A percentile compares a stretch with the other conserved stretches of the same genome.
These are phyloP conservation scores for Philantomba maxwellii DNA, from an alignment of 2,113 vertebrate species.

Conservation along the genomic window DNA sequence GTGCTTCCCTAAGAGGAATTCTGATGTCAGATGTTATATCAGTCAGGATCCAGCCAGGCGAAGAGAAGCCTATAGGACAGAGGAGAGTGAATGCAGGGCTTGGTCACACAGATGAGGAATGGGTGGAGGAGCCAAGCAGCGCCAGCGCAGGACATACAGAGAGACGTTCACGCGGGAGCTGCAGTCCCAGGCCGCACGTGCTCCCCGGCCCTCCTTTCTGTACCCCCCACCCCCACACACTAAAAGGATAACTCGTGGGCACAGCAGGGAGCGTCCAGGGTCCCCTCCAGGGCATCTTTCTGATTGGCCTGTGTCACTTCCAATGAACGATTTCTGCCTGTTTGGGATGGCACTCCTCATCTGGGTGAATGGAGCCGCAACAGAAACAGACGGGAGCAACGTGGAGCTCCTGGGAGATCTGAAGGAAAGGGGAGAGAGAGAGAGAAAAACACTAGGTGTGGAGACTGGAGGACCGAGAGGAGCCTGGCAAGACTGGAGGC, in stretches of 20 bases:
- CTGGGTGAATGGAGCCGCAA: neutral
- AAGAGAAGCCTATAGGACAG: neutral
- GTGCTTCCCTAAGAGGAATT: constrained; percentile 16
- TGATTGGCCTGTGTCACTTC: neutral
- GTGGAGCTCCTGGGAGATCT: neutral
- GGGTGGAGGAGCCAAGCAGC: neutral
- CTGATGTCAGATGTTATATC: neutral
- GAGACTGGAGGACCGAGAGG: rapidly evolving
- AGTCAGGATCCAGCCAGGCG: neutral
- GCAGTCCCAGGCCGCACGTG: neutral
- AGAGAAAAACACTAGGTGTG: neutral
- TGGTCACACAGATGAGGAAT: neutral
- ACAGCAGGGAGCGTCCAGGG: neutral
- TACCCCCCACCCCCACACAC: rapidly evolving
- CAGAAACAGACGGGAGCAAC: neutral
- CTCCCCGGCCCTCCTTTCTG: neutral
- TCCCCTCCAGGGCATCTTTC: neutral
- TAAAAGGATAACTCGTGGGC: neutral
- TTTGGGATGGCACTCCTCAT: neutral
- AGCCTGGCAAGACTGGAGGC: neutral
- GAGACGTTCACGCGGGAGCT: rapidly evolving
- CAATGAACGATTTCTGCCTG: neutral
- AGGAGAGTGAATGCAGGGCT: neutral
- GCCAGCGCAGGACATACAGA: rapidly evolving
- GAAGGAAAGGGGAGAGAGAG: too few species aligned